Evolutionary conservation across 2,888 invertebrate genomes (phyloP).

Genomic region (Ditylenchus weischeri): DNA sequence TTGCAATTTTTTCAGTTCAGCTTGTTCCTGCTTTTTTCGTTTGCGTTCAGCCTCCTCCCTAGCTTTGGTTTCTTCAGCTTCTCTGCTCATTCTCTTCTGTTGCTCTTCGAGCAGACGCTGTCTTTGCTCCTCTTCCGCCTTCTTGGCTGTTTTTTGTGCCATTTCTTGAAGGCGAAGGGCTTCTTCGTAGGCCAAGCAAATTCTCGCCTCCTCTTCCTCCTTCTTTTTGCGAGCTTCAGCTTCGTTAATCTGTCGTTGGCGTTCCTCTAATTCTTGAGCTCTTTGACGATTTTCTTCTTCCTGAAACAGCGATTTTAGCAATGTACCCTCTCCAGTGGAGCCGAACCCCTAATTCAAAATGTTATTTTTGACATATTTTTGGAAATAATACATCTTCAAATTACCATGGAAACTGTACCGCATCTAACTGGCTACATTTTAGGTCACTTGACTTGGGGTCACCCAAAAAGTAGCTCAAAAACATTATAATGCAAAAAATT

Average conservation of each 20-base stretch:
- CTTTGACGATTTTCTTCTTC: constrained; percentile 27
- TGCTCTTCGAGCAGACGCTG: constrained; percentile 20
- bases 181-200: constrained; percentile 25
- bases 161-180: constrained; percentile 26
- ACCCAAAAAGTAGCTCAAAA: no score
- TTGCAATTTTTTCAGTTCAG: constrained; percentile 14
- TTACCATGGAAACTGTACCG: no score
- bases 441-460: no score
- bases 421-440: no score
- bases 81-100: constrained; percentile 14
- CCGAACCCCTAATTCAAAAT: no score
- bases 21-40: constrained; percentile 9
- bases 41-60: constrained; percentile 11
- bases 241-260: constrained; percentile 19
- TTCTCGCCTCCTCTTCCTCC: constrained; percentile 27
- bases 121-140: constrained; percentile 25
- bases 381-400: no score
- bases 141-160: constrained; percentile 14
- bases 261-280: constrained; percentile 18
- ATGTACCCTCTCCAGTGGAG: no score
- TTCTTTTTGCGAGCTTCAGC: constrained; percentile 22
- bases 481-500: no score
- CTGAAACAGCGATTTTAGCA: no score
- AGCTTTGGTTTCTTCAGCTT: constrained; percentile 22
- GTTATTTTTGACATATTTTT: no score